A percentile compares a stretch with the other conserved stretches of the same genome.
phyloP scores from a whole-genome alignment of 2,113 vertebrate species.

The Elanus axillaris region DNA sequence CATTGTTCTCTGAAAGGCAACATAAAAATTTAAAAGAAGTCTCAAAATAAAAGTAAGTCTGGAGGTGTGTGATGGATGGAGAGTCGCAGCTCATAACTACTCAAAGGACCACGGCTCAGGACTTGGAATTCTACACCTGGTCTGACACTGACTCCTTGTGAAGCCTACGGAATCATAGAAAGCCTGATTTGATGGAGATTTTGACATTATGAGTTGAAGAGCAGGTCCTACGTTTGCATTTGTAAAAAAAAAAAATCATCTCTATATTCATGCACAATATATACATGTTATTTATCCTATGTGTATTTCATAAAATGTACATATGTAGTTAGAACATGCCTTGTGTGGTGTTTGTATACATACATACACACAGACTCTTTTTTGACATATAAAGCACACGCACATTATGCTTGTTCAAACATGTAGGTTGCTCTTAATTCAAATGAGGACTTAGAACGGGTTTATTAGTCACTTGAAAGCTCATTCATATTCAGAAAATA shows the following conservation, averaged over 20 bases:
- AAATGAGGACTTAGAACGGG: background rate
- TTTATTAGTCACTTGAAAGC: background rate
- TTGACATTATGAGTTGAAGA: background rate
- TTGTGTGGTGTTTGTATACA: rapidly evolving
- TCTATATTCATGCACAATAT: background rate
- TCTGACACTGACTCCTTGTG: background rate
- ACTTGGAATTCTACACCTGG: background rate
- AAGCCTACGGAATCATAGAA: background rate
- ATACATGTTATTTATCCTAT: too few relatives aligned
- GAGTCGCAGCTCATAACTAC: background rate
- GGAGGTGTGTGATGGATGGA: background rate
- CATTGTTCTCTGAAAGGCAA: slow-evolving; percentile 73
- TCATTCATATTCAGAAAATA: background rate
- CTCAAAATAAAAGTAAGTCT: background rate
- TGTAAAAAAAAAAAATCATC: background rate
- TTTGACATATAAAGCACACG: background rate
- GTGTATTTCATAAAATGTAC: background rate
- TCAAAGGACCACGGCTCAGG: background rate
- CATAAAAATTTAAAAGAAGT: background rate
- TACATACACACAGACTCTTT: too few relatives aligned
- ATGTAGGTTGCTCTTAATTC: background rate
- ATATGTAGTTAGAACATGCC: background rate
- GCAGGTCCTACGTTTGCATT: background rate
- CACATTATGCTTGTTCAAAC: background rate
- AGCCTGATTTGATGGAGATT: background rate